phyloP scores from a whole-genome alignment of 2,888 invertebrate species.

The Cosmorhoe ocellata region DNA sequence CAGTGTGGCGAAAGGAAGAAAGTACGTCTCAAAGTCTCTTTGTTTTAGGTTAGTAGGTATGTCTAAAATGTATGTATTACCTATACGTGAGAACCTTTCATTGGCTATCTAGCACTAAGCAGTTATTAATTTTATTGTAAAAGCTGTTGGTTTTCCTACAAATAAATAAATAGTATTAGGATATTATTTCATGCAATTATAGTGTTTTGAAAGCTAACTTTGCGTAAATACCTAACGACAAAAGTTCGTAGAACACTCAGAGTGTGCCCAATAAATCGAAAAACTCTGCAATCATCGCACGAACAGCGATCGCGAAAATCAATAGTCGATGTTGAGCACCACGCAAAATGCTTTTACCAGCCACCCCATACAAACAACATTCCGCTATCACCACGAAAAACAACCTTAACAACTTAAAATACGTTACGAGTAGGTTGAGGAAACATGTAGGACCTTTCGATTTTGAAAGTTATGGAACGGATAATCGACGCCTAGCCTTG shows the following conservation, averaged over 20 bases:
- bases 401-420: background rate
- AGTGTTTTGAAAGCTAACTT: too few relatives aligned
- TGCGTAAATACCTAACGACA: too few relatives aligned
- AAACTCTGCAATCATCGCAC: slow-evolving; percentile 37
- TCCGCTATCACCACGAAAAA: slow-evolving; percentile 19
- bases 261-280: slow-evolving; percentile 70
- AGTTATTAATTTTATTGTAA: too few relatives aligned
- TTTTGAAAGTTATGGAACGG: slow-evolving; percentile 50
- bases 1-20: too few relatives aligned
- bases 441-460: slow-evolving; percentile 37
- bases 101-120: too few relatives aligned
- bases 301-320: slow-evolving; percentile 71
- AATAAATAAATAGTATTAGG: too few relatives aligned
- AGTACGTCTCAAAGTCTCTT: too few relatives aligned
- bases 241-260: slow-evolving; percentile 6
- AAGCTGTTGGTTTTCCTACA: too few relatives aligned
- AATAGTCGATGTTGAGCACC: slow-evolving; percentile 68
- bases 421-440: slow-evolving; percentile 26
- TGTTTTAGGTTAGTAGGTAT: too few relatives aligned
- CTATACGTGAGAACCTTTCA: too few relatives aligned
- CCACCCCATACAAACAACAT: slow-evolving; percentile 13
- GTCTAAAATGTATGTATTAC: too few relatives aligned
- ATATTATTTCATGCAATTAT: too few relatives aligned
- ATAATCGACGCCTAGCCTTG: slow-evolving; percentile 83
- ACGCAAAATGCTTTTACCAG: slow-evolving; percentile 42